These are phyloP conservation scores for Tipula vernalis DNA, from an alignment of 2,888 invertebrate species.

Conservation along the genomic window DNA sequence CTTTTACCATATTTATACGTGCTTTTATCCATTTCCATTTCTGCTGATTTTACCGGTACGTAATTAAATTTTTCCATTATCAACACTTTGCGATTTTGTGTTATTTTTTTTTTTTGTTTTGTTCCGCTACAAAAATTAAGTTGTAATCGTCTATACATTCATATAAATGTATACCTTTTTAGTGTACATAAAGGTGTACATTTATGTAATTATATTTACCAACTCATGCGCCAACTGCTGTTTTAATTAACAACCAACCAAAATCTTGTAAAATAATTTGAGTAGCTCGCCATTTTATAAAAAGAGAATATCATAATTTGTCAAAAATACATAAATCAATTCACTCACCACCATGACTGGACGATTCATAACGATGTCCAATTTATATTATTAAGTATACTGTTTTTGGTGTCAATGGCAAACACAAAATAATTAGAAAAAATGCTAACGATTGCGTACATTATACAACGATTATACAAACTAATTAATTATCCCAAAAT, in stretches of 20 bases:
- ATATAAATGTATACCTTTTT: not conserved
- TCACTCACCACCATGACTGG: not conserved
- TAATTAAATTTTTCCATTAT: not conserved
- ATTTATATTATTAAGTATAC: not conserved
- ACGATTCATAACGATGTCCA: not conserved
- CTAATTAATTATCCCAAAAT: not conserved
- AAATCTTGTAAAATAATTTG: not conserved
- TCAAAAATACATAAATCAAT: not conserved
- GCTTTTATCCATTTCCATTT: not conserved
- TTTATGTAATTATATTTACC: not conserved
- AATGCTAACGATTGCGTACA: not conserved
- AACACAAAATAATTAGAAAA: not conserved
- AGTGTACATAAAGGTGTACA: not conserved
- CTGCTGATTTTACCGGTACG: not conserved
- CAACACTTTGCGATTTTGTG: not conserved
- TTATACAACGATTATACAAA: not conserved
- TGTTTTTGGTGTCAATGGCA: not conserved
- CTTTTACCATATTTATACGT: not conserved
- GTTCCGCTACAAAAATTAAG: not conserved
- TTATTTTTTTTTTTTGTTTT: not conserved
- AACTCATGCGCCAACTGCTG: not conserved
- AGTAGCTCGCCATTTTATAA: not conserved
- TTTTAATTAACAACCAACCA: not conserved
- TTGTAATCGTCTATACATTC: not conserved
- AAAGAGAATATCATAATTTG: not conserved